Conservation (phyloP, 2,888 invertebrate genomes). For the Drosophila niveifrons region DNA sequence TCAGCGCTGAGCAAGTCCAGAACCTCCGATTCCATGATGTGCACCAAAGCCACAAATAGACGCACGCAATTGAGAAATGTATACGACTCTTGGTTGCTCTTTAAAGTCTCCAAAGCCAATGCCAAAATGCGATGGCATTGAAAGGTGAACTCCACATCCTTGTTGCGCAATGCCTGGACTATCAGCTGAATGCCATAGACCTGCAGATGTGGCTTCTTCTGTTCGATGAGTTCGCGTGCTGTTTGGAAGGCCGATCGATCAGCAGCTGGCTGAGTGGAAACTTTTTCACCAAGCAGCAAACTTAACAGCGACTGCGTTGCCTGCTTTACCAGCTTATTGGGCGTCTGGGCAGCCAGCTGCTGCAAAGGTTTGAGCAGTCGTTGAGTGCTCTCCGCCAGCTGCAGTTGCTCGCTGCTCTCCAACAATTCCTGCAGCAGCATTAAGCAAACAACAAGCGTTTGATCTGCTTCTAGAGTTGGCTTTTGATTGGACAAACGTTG, state of each 20-base stretch:
- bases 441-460: constrained; percentile 65
- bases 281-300: constrained; percentile 50
- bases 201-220: constrained; percentile 80
- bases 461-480: constrained; percentile 54
- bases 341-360: constrained; percentile 38
- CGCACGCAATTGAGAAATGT: constrained; percentile 84
- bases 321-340: constrained; percentile 62
- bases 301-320: constrained; percentile 59
- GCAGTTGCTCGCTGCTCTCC: constrained; percentile 54
- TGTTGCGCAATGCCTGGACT: constrained; percentile 75
- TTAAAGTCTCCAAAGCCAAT: constrained; percentile 80
- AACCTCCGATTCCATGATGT: constrained; percentile 82
- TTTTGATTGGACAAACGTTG: constrained; percentile 32
- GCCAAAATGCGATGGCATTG: constrained; percentile 83
- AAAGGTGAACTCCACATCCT: constrained; percentile 72
- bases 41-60: constrained; percentile 79
- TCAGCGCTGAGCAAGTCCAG: constrained; percentile 83
- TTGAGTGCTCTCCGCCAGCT: constrained; percentile 33
- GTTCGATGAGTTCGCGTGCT: constrained; percentile 79
- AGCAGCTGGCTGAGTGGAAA: not conserved
- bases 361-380: constrained; percentile 51
- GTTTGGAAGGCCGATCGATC: constrained; percentile 45
- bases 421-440: constrained; percentile 81
- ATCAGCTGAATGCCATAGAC: constrained; percentile 84
- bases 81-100: constrained; percentile 83